Base-by-base conservation (phyloP, 2,113 vertebrate species). In the Pleuronectes platessa region DNA sequence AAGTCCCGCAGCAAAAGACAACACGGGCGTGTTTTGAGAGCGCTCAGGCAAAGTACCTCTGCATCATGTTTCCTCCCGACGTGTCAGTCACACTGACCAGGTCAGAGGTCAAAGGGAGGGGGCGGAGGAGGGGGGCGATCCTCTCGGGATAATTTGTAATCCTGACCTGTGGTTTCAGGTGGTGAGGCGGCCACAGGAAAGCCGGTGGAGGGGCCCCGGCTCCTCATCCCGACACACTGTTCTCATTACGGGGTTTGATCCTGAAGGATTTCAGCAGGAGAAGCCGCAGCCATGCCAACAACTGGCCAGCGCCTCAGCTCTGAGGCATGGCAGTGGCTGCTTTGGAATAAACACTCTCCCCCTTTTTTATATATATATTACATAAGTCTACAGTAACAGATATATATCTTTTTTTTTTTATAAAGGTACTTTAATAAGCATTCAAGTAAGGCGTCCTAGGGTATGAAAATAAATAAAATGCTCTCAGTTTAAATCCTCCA, bases 81-180 rank as follows among this genome's bases (percentile, higher is more conserved):
- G 54, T 87, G 91, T 91, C 91, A 91, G 61, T 92, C 92, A 92
- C 87, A 93, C 68, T 93, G 91, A 92, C 92, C 93, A 93, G 61
- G 90, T 90, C 90, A 91, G 68, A 89, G 88, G 90, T 79, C 77
- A 68, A 0, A 58, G 49, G 47, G 47, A 14, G 26, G 24, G 40
- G 53, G 62, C 61, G 12, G 0, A 55, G 45, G 47, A 14, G 26
- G 65, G 17, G 17, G 65, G 42, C 51, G 65, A 59, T 71, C 73
- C 92, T 88, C 89, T 56, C 11, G 87, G 89, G 86, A 83, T 60
- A 0, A 54, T 55, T 67, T 76, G 5, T 85, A 86, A 90, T 88
- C 86, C 86, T 27, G 84, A 87, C 83, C 78, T 92, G 91, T 93
- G 77, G 86, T 81, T 89, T 92, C 90, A 92, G 89, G 87, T 91